phyloP scores from a whole-genome alignment of 1,140 invertebrate species.

The Centruroides sculpturatus region DNA sequence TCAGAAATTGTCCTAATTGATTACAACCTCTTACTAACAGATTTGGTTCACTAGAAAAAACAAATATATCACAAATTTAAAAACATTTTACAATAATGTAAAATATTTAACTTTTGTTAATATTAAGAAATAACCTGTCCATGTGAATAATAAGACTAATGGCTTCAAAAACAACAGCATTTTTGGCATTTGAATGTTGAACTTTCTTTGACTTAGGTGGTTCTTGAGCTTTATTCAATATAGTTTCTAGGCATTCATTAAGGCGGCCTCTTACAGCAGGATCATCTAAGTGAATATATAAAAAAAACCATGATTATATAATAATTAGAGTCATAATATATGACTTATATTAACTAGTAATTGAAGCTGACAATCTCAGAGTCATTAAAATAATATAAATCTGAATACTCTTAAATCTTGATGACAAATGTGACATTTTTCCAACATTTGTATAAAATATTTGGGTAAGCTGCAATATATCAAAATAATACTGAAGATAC shows the following conservation, averaged over 20 bases:
- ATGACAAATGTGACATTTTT: no score
- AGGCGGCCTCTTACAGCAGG: conserved; percentile 84
- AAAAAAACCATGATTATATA: no score
- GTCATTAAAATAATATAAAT: no score
- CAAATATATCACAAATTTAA: conserved; percentile 2
- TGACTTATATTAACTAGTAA: no score
- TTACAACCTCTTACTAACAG: conserved; percentile 95
- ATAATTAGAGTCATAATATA: no score
- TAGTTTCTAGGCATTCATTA: conserved; percentile 98
- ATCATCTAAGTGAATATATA: conserved; percentile 18
- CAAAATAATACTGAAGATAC: no score
- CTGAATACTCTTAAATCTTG: no score
- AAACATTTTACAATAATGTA: no score
- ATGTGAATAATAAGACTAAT: conserved; percentile 99
- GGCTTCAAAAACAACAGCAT: conserved; percentile 98
- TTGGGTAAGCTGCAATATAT: no score
- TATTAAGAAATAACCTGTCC: conserved; percentile 44
- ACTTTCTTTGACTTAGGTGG: conserved; percentile 99
- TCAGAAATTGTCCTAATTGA: conserved; percentile 95
- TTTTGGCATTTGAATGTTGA: conserved; percentile 99
- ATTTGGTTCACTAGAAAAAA: conserved; percentile 58
- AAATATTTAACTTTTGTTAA: no score
- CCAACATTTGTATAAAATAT: no score
- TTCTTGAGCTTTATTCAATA: conserved; percentile 98
- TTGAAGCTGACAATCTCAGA: no score